Evolutionary conservation across 1,140 invertebrate genomes (phyloP), one percentile per base, ranked within the genome.

Genomic region (Atta cephalotes): DNA sequence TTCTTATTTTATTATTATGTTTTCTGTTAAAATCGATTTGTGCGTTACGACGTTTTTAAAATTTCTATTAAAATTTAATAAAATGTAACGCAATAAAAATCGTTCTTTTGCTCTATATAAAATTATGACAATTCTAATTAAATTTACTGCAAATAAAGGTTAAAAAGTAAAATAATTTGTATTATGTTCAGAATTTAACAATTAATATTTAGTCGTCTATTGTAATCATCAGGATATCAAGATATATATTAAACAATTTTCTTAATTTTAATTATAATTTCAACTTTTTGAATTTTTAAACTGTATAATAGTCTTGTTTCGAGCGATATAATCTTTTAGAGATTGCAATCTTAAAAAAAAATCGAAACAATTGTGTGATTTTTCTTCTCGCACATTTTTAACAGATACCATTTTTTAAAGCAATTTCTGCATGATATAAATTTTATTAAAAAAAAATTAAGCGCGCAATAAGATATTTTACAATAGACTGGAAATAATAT

Each of bases 31-130:
- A 58, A 74, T 56, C 10, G 25, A 2, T 16, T 31, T 12, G n/a
- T 9, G 10, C 10, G 14, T 25, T 39, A 4, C 12, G 1, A 76
- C 28, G 1, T 18, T 28, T 14, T 49, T 25, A 21, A 14, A 78
- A 7, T 60, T 78, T 78, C 9, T 18, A 77, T 12, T 62, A 28
- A 77, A 45, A 62, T n/a, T 49, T 78, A 12, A 25, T 65, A 31
- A 78, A 78, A 65, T 3, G 25, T 35, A 65, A 28, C 14, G 9
- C 3, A 78, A 39, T 1, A 21, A 62, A 62, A 21, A 39, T 62
- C 14, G 39, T n/a, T 28, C 1, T 31, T 9, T 78, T 49, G n/a
- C n/a, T 65, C n/a, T 21, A 1, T 21, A 1, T 77, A 35, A 21
- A 9, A n/a, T 66, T n/a, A 60, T 35, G 7, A 39, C 6, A 74